Percentiles rank a stretch among this genome's conserved stretches.
These are phyloP conservation scores for Trissolcus japonicus DNA, from an alignment of 2,888 invertebrate species.

Conservation along the genomic window DNA sequence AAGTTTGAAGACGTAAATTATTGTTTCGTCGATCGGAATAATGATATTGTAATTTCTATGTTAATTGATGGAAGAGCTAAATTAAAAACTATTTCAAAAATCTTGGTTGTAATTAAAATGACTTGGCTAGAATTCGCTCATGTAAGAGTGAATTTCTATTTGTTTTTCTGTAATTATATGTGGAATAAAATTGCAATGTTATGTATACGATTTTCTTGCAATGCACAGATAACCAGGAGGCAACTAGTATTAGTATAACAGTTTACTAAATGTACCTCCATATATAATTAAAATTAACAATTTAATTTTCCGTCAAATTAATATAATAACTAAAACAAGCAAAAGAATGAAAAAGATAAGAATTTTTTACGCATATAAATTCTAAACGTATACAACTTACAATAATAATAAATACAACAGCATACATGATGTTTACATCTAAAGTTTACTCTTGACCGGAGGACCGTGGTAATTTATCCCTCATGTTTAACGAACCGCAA, in stretches of 20 bases:
- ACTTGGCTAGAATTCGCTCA: not conserved
- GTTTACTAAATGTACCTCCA: too few species aligned
- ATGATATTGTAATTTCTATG: not conserved
- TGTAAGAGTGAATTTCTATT: not conserved
- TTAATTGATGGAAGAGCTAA: conserved; percentile 5
- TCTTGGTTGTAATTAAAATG: not conserved
- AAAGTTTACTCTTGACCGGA: conserved; percentile 57
- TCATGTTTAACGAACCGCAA: conserved; percentile 75
- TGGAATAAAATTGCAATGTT: too few species aligned
- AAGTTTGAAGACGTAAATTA: conserved; percentile 33
- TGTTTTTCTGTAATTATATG: too few species aligned
- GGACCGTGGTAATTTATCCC: conserved; percentile 68
- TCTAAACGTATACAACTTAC: conserved; percentile 43
- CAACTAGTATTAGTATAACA: too few species aligned
- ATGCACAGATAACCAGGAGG: too few species aligned
- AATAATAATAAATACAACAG: conserved; percentile 33
- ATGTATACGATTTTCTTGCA: too few species aligned
- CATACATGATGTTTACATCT: too few species aligned
- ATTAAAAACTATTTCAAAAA: not conserved
- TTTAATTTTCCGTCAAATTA: too few species aligned
- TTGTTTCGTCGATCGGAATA: conserved; percentile 26
- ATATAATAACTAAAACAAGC: too few species aligned
- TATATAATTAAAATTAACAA: too few species aligned
- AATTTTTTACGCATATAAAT: conserved; percentile 60
- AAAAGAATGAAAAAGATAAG: too few species aligned